Base-by-base conservation (phyloP, 1,140 invertebrate species). In the Limonius californicus region DNA sequence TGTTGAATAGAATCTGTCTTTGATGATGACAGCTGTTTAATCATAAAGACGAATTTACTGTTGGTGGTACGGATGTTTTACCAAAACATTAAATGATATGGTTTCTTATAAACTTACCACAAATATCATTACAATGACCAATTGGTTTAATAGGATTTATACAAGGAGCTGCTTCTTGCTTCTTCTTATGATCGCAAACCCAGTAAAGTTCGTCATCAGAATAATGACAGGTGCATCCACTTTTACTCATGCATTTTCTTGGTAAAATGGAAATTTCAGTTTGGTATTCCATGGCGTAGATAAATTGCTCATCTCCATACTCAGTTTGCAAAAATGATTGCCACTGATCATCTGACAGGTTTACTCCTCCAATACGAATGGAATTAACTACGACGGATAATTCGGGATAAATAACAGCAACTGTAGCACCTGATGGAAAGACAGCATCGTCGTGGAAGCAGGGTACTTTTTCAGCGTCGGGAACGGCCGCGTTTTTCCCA, bases 401-500 rank as follows among this genome's bases (percentile, higher is more conserved):
- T 19, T 23, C 21, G 18, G 53, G 53, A 9, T 27, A 55, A 16
- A 4, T 8, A 15, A 27, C 27, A 8, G 53, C 53, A 30, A 55
- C 20, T 1, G 53, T 12, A 11, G n/a, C 1, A 8, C 1, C 9
- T 50, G 4, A 9, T 16, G 20, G 27, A 16, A 55, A 55, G 15
- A 32, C 20, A 1, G 30, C 53, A 55, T 27, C n/a, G 15, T 55
- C 53, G n/a, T 23, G 16, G n/a, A 6, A 4, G 18, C 53, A 55
- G 1, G 53, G 53, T 2, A 55, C 53, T 18, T n/a, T 55, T 55
- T 55, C 53, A 12, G 18, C 53, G 30, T 55, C 21, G 15, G 53
- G 53, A 14, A 55, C 27, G 6, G 21, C 27, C 8, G 12, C 1
- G 12, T 55, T 55, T 14, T n/a, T 15, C 6, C n/a, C 53, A 15